Conservation (phyloP, 2,888 invertebrate species). For the Hecatera dysodea region DNA sequence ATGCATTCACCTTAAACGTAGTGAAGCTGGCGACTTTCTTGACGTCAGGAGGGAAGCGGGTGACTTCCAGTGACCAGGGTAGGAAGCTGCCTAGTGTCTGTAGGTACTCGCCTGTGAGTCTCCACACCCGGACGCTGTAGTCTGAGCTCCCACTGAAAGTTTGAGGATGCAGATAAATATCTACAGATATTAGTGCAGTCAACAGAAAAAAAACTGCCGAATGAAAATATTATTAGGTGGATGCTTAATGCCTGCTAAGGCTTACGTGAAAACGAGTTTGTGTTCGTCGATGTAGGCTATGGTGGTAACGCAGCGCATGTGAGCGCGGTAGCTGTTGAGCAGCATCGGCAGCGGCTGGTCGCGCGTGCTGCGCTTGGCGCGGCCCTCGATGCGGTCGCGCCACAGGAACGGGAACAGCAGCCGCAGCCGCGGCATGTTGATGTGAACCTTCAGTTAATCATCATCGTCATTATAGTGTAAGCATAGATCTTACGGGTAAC, state of each 20-base stretch:
- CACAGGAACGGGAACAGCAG: conserved; percentile 94
- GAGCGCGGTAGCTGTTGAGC: conserved; percentile 93
- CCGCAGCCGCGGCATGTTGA: conserved; percentile 92
- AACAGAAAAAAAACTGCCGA: neutral
- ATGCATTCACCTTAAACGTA: conserved; percentile 92
- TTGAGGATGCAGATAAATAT: too few species aligned
- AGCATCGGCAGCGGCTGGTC: conserved; percentile 92
- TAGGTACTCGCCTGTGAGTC: conserved; percentile 92
- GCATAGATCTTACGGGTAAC: too few species aligned
- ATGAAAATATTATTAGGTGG: too few species aligned
- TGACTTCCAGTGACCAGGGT: conserved; percentile 91
- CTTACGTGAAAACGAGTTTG: conserved; percentile 93
- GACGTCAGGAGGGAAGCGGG: conserved; percentile 94
- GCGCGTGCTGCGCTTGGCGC: conserved; percentile 92
- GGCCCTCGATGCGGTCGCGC: conserved; percentile 92
- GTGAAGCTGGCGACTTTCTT: conserved; percentile 94
- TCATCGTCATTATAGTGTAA: too few species aligned
- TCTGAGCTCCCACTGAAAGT: conserved; percentile 92
- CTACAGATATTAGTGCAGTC: neutral
- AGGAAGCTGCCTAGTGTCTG: conserved; percentile 94
- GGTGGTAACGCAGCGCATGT: conserved; percentile 92
- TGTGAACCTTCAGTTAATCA: conserved; percentile 77
- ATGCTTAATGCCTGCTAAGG: neutral
- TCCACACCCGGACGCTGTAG: conserved; percentile 94
- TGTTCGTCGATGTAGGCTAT: conserved; percentile 92